These are phyloP conservation scores for Philonicus albiceps DNA, from an alignment of 2,888 invertebrate species.

Conservation along the genomic window DNA sequence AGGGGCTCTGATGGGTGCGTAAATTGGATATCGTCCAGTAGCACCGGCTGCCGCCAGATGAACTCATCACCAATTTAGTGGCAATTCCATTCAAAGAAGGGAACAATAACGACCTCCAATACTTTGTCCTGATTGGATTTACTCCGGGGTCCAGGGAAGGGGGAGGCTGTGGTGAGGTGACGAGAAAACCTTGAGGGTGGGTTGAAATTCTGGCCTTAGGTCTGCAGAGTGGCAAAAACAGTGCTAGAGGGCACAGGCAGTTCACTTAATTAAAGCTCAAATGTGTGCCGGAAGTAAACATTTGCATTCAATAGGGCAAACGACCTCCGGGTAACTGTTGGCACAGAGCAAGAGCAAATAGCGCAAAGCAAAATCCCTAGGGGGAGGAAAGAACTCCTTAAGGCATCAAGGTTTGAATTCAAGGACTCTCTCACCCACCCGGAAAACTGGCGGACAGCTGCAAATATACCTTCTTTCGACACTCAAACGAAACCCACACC, in stretches of 20 bases:
- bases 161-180: background rate
- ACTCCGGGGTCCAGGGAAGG: background rate
- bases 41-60: background rate
- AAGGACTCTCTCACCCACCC: conserved; percentile 3
- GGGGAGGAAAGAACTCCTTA: background rate
- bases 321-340: background rate
- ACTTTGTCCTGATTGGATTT: conserved; percentile 20
- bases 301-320: conserved; percentile 39
- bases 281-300: conserved; percentile 34
- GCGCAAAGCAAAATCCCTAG: background rate
- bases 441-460: background rate
- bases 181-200: background rate
- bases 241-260: background rate
- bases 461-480: background rate
- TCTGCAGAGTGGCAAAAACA: background rate
- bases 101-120: background rate
- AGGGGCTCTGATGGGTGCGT: background rate
- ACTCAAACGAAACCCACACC: background rate
- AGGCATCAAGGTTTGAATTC: background rate
- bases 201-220: background rate
- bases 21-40: conserved; percentile 8
- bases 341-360: background rate
- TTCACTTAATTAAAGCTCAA: conserved; percentile 23
- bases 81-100: background rate
- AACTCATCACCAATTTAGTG: conserved; percentile 12